Evolutionary conservation across 2,797 vertebrate species (phyloP).

Genomic region (Peromyscus nudipes): DNA sequence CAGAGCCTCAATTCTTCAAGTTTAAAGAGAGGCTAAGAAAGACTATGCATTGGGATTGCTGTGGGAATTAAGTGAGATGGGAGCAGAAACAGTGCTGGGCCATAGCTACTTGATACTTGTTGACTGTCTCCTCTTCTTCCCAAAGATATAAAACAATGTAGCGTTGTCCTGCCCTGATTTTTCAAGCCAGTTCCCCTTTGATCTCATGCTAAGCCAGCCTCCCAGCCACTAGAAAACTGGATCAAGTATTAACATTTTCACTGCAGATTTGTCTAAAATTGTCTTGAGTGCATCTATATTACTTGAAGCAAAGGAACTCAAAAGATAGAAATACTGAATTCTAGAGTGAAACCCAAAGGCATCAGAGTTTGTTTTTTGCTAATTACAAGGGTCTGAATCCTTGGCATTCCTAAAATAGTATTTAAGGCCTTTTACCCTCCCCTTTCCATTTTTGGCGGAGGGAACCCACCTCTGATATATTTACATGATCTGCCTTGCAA

Average conservation of each 20-base stretch:
- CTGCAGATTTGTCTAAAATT: conserved; percentile 1
- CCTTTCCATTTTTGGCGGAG: background rate
- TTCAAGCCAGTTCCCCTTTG: background rate
- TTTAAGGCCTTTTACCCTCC: conserved; percentile 57
- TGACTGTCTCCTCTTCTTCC: background rate
- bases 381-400: conserved; percentile 68
- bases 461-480: conserved; percentile 40
- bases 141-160: conserved; percentile 33
- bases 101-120: background rate
- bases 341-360: conserved; percentile 57
- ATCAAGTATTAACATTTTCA: conserved; percentile 20
- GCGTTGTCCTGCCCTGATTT: background rate
- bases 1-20: background rate
- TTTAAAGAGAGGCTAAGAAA: background rate
- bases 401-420: conserved; percentile 75
- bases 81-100: background rate
- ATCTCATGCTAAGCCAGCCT: background rate
- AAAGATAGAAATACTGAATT: conserved; percentile 66
- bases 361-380: conserved; percentile 71
- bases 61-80: conserved; percentile 11
- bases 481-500: conserved; percentile 80
- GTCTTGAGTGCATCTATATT: conserved; percentile 41
- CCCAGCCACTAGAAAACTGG: conserved; percentile 6
- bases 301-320: conserved; percentile 68
- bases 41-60: background rate